Conservation (phyloP, 2,113 vertebrate species). For the Petromus typicus region DNA sequence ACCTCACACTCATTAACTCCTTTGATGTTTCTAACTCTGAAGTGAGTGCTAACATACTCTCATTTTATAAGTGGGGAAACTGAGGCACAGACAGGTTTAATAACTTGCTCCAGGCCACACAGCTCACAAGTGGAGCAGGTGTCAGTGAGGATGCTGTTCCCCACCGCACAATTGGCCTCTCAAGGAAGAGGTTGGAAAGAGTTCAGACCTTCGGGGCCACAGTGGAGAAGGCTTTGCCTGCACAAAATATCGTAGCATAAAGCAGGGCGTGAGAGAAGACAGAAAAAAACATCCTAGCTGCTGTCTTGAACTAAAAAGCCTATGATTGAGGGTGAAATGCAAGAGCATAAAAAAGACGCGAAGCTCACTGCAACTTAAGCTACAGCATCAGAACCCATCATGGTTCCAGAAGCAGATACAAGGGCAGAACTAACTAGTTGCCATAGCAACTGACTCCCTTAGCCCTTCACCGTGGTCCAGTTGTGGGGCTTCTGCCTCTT, state of each 20-base stretch:
- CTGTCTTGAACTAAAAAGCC: background rate
- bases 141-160: background rate
- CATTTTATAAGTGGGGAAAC: background rate
- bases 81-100: conserved; percentile 1
- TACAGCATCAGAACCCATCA: background rate
- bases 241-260: background rate
- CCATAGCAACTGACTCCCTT: background rate
- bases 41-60: background rate
- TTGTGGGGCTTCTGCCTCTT: background rate
- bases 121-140: background rate
- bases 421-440: background rate
- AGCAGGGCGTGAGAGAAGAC: background rate
- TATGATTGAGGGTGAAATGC: background rate
- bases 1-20: background rate
- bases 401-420: background rate
- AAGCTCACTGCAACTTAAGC: background rate
- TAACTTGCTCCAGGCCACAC: background rate
- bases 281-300: background rate
- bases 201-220: background rate
- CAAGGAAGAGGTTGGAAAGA: background rate
- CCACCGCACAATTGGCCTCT: rapidly evolving
- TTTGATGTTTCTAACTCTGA: background rate
- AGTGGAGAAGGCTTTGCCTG: background rate
- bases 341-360: background rate
- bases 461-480: background rate